Evolutionary conservation across 2,113 vertebrate species (phyloP).

Genomic region (Leucosticte australis): DNA sequence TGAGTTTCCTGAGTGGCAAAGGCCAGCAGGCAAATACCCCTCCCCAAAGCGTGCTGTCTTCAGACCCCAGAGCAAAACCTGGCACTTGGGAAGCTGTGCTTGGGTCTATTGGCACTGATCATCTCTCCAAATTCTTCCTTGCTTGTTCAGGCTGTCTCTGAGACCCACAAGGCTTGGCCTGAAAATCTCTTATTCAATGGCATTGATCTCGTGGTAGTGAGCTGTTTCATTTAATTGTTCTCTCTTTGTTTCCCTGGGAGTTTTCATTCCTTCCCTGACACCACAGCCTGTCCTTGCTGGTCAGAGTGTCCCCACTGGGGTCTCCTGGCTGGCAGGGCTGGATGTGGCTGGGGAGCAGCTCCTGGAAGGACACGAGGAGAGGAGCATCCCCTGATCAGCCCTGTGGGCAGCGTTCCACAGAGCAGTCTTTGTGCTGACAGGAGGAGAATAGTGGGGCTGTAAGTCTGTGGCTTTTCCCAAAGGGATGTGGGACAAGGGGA

Average conservation of each 20-base stretch:
- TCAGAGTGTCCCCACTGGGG: no score
- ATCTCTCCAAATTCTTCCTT: neutral
- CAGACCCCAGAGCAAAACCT: neutral
- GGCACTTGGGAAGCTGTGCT: neutral
- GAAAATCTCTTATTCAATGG: neutral
- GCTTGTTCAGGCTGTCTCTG: neutral
- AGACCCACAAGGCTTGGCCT: neutral
- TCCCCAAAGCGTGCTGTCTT: neutral
- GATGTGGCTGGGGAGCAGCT: neutral
- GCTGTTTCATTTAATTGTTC: neutral
- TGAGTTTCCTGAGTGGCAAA: neutral
- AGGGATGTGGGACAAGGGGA: neutral
- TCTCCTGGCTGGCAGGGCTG: neutral
- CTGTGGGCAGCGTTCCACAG: accelerated
- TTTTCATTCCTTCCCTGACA: neutral
- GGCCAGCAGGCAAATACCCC: neutral
- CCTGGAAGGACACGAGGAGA: neutral
- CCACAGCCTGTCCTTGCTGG: neutral
- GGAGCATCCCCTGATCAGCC: accelerated
- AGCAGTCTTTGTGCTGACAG: neutral
- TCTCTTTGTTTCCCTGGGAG: neutral
- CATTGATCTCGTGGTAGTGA: neutral
- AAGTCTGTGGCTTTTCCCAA: neutral
- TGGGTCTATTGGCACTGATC: neutral
- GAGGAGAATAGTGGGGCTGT: accelerated